Evolutionary conservation across 1,140 invertebrate species (phyloP).

Genomic region (Zophobas atratus): DNA sequence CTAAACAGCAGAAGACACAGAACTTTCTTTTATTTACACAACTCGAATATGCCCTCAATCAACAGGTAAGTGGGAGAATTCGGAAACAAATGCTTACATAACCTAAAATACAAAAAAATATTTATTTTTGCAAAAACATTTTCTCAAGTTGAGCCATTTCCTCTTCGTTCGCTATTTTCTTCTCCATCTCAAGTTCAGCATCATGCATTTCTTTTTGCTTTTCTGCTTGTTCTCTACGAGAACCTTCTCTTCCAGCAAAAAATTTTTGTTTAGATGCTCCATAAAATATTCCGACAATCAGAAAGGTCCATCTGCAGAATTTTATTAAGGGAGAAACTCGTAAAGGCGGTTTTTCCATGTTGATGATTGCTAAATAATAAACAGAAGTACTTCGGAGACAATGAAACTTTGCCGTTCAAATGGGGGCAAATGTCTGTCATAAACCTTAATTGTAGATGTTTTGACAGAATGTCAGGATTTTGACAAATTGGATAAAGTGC

Average conservation of each 20-base stretch:
- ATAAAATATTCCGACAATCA: constrained; percentile 11
- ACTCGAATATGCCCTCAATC: too few relatives aligned
- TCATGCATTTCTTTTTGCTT: not conserved
- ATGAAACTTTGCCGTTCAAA: too few relatives aligned
- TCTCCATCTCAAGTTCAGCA: not conserved
- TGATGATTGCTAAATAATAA: too few relatives aligned
- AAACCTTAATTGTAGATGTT: too few relatives aligned
- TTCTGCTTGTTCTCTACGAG: not conserved
- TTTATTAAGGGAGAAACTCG: constrained; percentile 28
- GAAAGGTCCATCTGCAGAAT: constrained; percentile 16
- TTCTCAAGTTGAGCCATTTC: constrained; percentile 6
- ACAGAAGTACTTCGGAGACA: too few relatives aligned
- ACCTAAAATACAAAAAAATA: not conserved
- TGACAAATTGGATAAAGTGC: too few relatives aligned
- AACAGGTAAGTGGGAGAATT: too few relatives aligned
- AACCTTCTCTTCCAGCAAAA: constrained; percentile 6
- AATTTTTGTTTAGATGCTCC: not conserved
- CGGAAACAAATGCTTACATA: too few relatives aligned
- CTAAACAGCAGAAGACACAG: too few relatives aligned
- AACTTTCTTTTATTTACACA: too few relatives aligned
- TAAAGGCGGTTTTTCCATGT: not conserved
- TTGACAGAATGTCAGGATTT: too few relatives aligned
- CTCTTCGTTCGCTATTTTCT: constrained; percentile 13
- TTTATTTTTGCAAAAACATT: constrained; percentile 1
- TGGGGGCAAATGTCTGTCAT: too few relatives aligned